Conservation (phyloP, 2,113 vertebrate species). For the Corapipo altera region DNA sequence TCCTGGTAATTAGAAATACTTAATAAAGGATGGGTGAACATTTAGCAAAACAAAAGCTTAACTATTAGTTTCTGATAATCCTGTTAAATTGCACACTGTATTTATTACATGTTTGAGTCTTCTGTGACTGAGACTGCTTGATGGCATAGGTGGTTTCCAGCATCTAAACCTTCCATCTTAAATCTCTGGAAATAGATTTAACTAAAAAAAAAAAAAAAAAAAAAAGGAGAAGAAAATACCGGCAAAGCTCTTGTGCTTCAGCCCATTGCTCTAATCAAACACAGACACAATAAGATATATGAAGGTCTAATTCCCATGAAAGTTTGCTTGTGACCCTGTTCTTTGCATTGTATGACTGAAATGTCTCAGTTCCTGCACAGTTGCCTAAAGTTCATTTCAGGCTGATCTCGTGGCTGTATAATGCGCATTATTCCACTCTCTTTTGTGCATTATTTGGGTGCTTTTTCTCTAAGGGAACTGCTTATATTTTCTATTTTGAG, state of each 20-base stretch:
- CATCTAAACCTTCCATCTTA: not conserved
- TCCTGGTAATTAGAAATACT: constrained; percentile 63
- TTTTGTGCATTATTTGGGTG: not conserved
- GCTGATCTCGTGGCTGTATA: not conserved
- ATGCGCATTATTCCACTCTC: not conserved
- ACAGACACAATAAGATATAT: not conserved
- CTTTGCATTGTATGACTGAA: not conserved
- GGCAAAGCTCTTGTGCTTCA: not conserved
- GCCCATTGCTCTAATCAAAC: not conserved
- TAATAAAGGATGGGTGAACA: constrained; percentile 19
- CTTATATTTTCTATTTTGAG: not conserved
- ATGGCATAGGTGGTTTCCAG: not conserved
- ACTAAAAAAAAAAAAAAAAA: too few relatives aligned
- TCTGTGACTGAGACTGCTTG: not conserved
- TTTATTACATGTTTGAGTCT: not conserved
- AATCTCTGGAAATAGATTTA: not conserved
- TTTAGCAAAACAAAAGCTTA: constrained; percentile 16
- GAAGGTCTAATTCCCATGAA: not conserved
- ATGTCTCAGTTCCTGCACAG: not conserved
- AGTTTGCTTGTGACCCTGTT: not conserved
- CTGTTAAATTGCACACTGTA: not conserved
- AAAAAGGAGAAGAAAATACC: not conserved
- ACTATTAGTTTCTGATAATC: not conserved
- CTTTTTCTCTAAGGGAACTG: not conserved
- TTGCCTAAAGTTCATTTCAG: not conserved